Evolutionary conservation across 2,797 vertebrate species (phyloP).

Genomic region (Takifugu ocellatus): DNA sequence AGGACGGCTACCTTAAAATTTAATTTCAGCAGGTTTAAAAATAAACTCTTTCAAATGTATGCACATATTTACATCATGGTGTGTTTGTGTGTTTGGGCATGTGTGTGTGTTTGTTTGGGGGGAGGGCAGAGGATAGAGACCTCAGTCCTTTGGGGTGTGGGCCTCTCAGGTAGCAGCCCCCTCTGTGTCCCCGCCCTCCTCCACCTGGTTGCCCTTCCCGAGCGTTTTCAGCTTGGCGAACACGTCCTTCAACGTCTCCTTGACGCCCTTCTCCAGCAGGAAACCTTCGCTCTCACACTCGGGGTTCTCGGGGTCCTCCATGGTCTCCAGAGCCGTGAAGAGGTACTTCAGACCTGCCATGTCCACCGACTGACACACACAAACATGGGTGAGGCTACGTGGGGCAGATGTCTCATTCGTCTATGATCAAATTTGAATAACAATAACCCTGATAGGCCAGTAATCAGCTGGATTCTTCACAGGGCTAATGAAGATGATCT

Average conservation of each 20-base stretch:
- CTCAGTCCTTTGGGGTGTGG: slow-evolving; percentile 39
- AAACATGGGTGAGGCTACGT: slow-evolving; percentile 1
- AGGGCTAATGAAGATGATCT: neutral
- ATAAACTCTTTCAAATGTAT: neutral
- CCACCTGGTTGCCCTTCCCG: slow-evolving; percentile 86
- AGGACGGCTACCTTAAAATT: neutral
- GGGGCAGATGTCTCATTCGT: too few relatives aligned
- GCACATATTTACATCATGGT: neutral
- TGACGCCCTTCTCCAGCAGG: slow-evolving; percentile 88
- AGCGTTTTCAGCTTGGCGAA: slow-evolving; percentile 80
- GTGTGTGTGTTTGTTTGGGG: slow-evolving; percentile 7
- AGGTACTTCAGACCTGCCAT: slow-evolving; percentile 87
- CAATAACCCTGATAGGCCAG: too few relatives aligned
- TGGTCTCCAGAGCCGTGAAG: slow-evolving; percentile 83
- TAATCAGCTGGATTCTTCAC: too few relatives aligned
- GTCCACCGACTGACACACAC: slow-evolving; percentile 70
- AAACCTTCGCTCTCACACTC: slow-evolving; percentile 92
- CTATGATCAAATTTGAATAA: too few relatives aligned
- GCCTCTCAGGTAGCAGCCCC: slow-evolving; percentile 78
- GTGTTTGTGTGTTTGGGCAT: neutral
- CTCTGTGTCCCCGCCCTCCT: slow-evolving; percentile 69
- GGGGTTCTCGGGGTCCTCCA: slow-evolving; percentile 86
- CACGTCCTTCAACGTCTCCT: slow-evolving; percentile 81
- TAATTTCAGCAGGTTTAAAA: neutral
- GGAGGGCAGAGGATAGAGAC: slow-evolving; percentile 12